Evolutionary conservation across 2,888 invertebrate species (phyloP), one percentile per base, ranked within the genome.

Genomic region (Noctua fimbriata): DNA sequence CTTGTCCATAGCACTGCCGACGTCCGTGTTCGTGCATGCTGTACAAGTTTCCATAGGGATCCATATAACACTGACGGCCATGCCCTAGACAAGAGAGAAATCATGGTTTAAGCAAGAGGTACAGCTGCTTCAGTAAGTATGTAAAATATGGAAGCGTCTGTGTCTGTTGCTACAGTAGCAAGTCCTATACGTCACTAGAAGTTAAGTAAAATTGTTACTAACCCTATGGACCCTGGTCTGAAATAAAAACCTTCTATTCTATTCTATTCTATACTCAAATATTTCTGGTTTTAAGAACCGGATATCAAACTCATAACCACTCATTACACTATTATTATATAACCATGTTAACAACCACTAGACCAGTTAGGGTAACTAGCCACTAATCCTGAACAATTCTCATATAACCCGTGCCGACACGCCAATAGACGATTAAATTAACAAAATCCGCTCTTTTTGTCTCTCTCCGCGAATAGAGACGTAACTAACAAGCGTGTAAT

Each of bases 401-500:
- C 52, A n/a, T 16, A n/a, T 1, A 24, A 32, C 44, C 32, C 75
- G 41, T 52, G n/a, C 75, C 32, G 47, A 32, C 52, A 82, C 60
- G 49, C 75, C 21, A 47, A 21, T 63, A 55, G 16, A 12, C 36
- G 63, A 83, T 83, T 36, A 16, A 81, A 69, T 65, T 16, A 49
- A 28, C n/a, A 41, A 77, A 83, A 77, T 77, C 83, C 69, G 65
- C 69, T 41, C 63, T 78, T 70, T 81, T 81, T 81, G 41, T 83
- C 44, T 78, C 44, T 36, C 73, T 21, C 65, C 65, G 24, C 69
- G 84, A 79, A 82, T 70, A 82, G 70, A 70, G 81, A 73, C 85
- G 82, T 80, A 80, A 52, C 74, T 85, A 84, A 82, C 66, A 78
- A 65, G 83, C 82, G 82, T 82, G 28, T 80, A 85, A 82, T 70